A percentile compares a stretch with the other conserved stretches of the same genome.
Conservation (phyloP, 2,888 invertebrate species). For the Cremastinae sp. region DNA sequence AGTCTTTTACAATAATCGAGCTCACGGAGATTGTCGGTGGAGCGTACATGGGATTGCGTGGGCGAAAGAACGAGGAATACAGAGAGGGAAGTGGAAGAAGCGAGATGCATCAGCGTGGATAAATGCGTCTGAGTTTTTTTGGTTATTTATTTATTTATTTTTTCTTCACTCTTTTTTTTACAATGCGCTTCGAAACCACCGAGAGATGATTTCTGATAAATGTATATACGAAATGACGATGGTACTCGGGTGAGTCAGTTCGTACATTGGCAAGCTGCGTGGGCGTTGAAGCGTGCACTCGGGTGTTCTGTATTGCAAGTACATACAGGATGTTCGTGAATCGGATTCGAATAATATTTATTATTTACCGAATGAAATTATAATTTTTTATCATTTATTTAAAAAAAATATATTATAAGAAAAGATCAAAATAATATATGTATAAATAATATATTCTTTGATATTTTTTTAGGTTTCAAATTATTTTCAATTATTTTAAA, state of each 20-base stretch:
- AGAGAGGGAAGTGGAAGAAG: not conserved
- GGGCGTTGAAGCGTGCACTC: slow-evolving; percentile 33
- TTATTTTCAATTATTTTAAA: no score
- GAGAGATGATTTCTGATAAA: slow-evolving; percentile 54
- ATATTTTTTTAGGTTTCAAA: no score
- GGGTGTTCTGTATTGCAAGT: no score
- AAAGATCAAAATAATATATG: no score
- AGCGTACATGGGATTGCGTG: slow-evolving; percentile 24
- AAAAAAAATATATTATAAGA: no score
- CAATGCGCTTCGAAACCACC: slow-evolving; percentile 51
- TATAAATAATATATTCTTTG: no score
- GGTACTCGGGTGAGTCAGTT: slow-evolving; percentile 29
- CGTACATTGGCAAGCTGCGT: slow-evolving; percentile 45
- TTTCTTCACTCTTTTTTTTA: no score
- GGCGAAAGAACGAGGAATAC: slow-evolving; percentile 10
- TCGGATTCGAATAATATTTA: no score
- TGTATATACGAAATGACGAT: slow-evolving; percentile 34
- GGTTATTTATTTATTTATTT: no score
- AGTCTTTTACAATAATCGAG: slow-evolving; percentile 52
- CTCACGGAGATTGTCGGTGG: slow-evolving; percentile 13
- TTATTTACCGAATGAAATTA: no score
- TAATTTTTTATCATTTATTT: no score
- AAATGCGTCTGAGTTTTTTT: slow-evolving; percentile 49
- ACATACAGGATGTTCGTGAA: no score
- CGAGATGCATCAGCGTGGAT: slow-evolving; percentile 47